Evolutionary conservation across 2,888 invertebrate genomes (phyloP), one percentile per base, ranked within the genome.

Genomic region (Strigamia transsilvanica): DNA sequence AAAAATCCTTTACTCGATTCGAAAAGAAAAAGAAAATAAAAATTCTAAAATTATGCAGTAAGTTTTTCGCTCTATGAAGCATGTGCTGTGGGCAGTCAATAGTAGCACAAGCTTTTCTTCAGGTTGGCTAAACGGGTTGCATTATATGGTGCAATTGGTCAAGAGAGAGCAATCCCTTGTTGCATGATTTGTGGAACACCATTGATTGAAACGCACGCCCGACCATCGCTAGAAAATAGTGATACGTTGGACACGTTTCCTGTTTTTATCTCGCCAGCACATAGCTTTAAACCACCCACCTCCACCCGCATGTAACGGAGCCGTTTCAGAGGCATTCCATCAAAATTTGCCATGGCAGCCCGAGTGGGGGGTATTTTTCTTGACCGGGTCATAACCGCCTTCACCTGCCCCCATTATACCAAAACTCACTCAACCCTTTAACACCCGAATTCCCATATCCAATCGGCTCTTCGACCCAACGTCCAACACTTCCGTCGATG

Each of bases 321-420:
- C 80, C 80, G 80, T 56, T 56, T 38, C 80, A 80, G 51, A 32
- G 56, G 80, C 80, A 23, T 56, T 80, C 80, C 80, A 80, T 80
- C 80, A 80, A 80, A 80, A 80, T 80, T 80, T 80, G 80, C 80
- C 80, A 80, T 41, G 51, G 41, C 80, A 32, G n/a, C n/a, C 56
- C 56, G 56, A 56, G 56, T 56, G 56, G 56, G 56, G 46, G 56
- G 56, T 77, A 38, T 77, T 77, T 77, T 77, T 77, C 38, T 77
- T 77, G 78, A 27, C 38, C 32, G 32, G 32, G 32, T 77, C 32
- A 38, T 77, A 38, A 38, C 78, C 78, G 32, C 78, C 78, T 77
- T 38, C 78, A 77, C 78, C 78, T 38, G 32, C 78, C 78, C 73
- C 78, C 18, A 56, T 18, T 56, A 56, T 56, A 56, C 56, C 56